Base-by-base conservation (phyloP, 2,888 invertebrate genomes). In the Hermodice carunculata region DNA sequence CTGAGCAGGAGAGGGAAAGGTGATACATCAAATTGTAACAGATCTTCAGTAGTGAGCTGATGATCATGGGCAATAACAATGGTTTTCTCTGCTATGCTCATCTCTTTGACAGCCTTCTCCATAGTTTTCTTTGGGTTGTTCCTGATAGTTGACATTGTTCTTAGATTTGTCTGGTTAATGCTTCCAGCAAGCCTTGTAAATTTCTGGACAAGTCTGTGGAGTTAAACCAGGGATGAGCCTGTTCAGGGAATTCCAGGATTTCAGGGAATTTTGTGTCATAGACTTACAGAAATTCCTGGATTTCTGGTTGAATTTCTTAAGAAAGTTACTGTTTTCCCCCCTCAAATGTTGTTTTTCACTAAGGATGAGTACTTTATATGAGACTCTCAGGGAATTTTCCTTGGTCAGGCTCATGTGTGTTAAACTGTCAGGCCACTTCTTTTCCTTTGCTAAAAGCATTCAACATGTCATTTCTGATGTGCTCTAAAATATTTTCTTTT, bases 81-180 rank as follows among this genome's bases (percentile, higher is more conserved):
- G 19, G 11, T 56, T 56, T 26, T 56, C 6, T 40, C 56, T 5
- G 40, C 56, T 3, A 56, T 56, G 56, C 42, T 56, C 22, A 56
- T 56, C 22, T 56, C 56, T 42, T 56, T 56, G 3, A 56, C 56
- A 4, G 26, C 24, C 40, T 5, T 56, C 40, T 56, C 26, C 42
- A 40, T 40, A 3, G 56, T 40, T 34, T 28, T 54, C 44, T 54
- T 14, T 54, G 34, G 40, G 5, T 54, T 54, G 40, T n/a, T 54
- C 5, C 34, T 42, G 24, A 54, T 29, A 26, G 54, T 54, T 54
- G 28, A n/a, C 40, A 54, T 54, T 32, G 54, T 40, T 24, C 26
- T 56, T 26, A 56, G 29, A 40, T 56, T 56, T 40, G 56, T 40
- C 11, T 42, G 56, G 24, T 56, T n/a, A 40, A 56, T 56, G 40